Conservation (phyloP, 1,140 invertebrate species). For the Nasonia longicornis region DNA sequence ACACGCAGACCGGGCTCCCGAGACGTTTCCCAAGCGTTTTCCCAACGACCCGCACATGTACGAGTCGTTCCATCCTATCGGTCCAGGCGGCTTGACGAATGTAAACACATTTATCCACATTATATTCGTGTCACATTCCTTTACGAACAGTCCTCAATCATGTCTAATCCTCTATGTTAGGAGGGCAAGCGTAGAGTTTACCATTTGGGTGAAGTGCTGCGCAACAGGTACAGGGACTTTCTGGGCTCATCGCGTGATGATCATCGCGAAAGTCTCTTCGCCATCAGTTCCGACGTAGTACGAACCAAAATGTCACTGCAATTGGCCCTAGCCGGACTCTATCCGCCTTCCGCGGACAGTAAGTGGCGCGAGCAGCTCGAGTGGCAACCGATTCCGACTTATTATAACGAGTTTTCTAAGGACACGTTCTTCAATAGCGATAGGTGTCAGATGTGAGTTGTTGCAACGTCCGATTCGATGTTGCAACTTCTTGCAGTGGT, state of each 20-base stretch:
- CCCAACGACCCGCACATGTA: constrained; percentile 42
- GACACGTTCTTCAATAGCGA: not conserved
- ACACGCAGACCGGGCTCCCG: constrained; percentile 35
- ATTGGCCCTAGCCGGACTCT: constrained; percentile 25
- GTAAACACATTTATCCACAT: constrained; percentile 1
- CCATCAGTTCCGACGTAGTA: not conserved
- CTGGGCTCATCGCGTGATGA: not conserved
- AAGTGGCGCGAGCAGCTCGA: constrained; percentile 21
- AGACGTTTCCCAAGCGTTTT: constrained; percentile 11
- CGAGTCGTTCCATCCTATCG: not conserved
- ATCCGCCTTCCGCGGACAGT: not conserved
- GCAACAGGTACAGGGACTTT: constrained; percentile 7
- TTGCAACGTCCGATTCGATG: not conserved
- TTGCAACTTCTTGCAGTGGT: not conserved
- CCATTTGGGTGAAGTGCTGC: constrained; percentile 20
- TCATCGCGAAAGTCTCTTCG: not conserved
- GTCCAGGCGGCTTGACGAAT: constrained; percentile 27
- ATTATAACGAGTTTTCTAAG: not conserved
- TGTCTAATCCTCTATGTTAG: not conserved
- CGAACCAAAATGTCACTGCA: constrained; percentile 35
- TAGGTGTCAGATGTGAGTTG: constrained; percentile 26
- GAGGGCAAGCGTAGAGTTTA: constrained; percentile 28
- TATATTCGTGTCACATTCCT: not conserved
- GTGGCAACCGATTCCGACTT: constrained; percentile 35
- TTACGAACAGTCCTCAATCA: not conserved